Base-by-base conservation (phyloP, 2,888 invertebrate genomes). In the Eupithecia tripunctaria region DNA sequence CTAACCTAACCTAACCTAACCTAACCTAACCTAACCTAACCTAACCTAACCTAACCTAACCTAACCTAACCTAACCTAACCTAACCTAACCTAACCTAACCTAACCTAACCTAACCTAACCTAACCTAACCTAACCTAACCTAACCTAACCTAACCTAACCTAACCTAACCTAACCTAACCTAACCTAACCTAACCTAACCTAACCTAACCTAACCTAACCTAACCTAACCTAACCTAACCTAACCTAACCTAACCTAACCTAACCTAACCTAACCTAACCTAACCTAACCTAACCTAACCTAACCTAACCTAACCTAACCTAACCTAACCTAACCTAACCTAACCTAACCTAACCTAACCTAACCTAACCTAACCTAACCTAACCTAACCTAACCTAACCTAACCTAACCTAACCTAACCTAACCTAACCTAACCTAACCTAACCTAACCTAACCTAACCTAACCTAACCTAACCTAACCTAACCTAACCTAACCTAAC, bases 1-100 rank as follows among this genome's bases (percentile, higher is more conserved):
- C 74, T 74, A 74, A 74, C 74, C 74, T 74, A 74, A 74, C 74
- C 74, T 74, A 71, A 71, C 71, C 71, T 71, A 71, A 71, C 71
- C 71, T 74, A 74, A 74, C 74, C 71, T 71, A 71, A 74, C 74
- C n/a, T n/a, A n/a, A n/a, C n/a, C n/a, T n/a, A n/a, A n/a, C n/a
- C n/a, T n/a, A n/a, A n/a, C n/a, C n/a, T n/a, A n/a, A n/a, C n/a
- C n/a, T n/a, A n/a, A n/a, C n/a, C n/a, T n/a, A n/a, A n/a, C n/a
- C n/a, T n/a, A n/a, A n/a, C n/a, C n/a, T n/a, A n/a, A n/a, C n/a
- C n/a, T n/a, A n/a, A n/a, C 74, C 74, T 74, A 71, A 74, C 74
- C 74, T 72, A 72, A 72, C 73, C 65, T 65, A 73, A 68, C 74
- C 74, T 74, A 74, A 74, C 74, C 74, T 74, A 74, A 74, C 73